Base-by-base conservation (phyloP, 1,140 invertebrate genomes). In the Cardiocondyla obscurior region DNA sequence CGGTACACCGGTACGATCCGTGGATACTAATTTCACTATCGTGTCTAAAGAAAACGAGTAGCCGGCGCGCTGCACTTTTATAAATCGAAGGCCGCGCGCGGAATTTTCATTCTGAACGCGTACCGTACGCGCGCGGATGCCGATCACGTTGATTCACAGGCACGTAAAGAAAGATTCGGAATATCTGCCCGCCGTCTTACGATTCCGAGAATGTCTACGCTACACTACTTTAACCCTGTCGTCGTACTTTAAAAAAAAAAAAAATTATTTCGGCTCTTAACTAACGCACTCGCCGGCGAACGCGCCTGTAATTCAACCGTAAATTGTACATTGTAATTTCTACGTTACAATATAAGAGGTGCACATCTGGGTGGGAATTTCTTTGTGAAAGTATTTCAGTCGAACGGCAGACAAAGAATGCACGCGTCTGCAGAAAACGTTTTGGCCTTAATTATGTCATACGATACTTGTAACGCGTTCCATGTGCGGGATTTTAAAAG, bases 1-100 rank as follows among this genome's bases (percentile, higher is more conserved):
- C 16, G 7, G 5, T 22, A 46, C 10, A 72, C 2, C 22, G 22
- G n/a, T n/a, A 55, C 14, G 14, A 72, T 25, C 19, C 10, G 7
- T 12, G 53, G 8, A n/a, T 28, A 6, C 3, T 39, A 42, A 28
- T 42, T 57, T 73, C 5, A 4, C 5, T 10, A 4, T 3, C 16
- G 36, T 28, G 12, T 44, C 12, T 19, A 8, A 14, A 33, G 53
- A 19, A 70, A 51, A 22, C 30, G 7, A 16, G n/a, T 53, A 22
- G 62, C 12, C 42, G 22, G 3, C 28, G 39, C 14, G 22, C 6
- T 42, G 39, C 14, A 60, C 5, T 25, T 73, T 49, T 72, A 36
- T 28, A 42, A 25, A 79, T n/a, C 53, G 79, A 60, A 81, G 67
- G 42, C 19, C 55, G 16, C 8, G 4, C 46, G 36, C 3, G n/a